Evolutionary conservation across 2,888 invertebrate species (phyloP).

Genomic region (Campaea margaritaria): DNA sequence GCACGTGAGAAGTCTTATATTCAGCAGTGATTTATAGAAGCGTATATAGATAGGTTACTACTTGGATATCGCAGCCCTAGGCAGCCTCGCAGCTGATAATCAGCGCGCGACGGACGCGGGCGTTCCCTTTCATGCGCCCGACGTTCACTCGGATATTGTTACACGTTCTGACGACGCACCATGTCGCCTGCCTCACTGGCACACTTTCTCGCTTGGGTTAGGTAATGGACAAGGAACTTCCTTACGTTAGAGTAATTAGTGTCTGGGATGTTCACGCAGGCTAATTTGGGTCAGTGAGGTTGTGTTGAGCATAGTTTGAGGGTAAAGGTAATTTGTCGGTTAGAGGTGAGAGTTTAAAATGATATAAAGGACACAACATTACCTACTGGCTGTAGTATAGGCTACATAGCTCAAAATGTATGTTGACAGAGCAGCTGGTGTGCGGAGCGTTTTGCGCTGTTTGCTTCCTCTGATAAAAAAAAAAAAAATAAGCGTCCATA

Average conservation of each 20-base stretch:
- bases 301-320: background rate
- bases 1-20: no score
- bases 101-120: constrained; percentile 57
- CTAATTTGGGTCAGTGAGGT: constrained; percentile 2
- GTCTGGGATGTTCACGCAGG: background rate
- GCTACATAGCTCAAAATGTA: background rate
- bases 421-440: constrained; percentile 6
- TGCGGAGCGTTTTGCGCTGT: constrained; percentile 7
- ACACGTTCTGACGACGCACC: constrained; percentile 43
- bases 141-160: constrained; percentile 58
- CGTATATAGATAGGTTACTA: no score
- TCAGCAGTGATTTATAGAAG: no score
- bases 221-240: constrained; percentile 44
- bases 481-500: constrained; percentile 18
- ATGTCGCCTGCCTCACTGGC: constrained; percentile 25
- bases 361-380: background rate
- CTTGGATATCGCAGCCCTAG: no score
- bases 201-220: constrained; percentile 47
- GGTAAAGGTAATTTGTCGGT: background rate
- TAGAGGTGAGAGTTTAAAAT: background rate
- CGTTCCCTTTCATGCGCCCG: constrained; percentile 57
- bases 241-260: constrained; percentile 4
- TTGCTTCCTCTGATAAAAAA: constrained; percentile 16
- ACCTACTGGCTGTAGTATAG: background rate
- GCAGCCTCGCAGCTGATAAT: constrained; percentile 46